phyloP scores from a whole-genome alignment of 2,797 vertebrate genomes.

The Rhinoraja longicauda region DNA sequence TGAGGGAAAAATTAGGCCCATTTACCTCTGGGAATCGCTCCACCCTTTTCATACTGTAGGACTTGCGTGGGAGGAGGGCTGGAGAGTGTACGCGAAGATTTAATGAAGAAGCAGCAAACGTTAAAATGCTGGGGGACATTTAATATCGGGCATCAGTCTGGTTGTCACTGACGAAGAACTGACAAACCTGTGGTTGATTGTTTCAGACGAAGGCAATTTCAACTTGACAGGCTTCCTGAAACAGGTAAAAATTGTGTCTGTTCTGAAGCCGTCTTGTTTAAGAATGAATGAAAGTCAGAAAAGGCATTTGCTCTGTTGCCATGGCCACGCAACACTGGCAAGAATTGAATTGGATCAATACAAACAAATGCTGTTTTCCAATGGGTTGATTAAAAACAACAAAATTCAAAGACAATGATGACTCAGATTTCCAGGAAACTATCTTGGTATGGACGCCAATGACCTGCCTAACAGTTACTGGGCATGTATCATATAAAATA shows the following conservation, averaged over 20 bases:
- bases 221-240: neutral
- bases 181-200: neutral
- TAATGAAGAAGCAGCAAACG: conserved; percentile 8
- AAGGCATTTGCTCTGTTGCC: neutral
- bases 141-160: neutral
- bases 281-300: neutral
- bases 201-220: conserved; percentile 28
- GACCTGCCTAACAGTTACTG: neutral
- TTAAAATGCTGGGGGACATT: neutral
- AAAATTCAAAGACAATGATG: neutral
- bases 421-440: neutral
- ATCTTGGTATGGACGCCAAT: neutral
- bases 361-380: neutral
- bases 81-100: neutral
- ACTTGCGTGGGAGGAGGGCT: neutral
- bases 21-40: neutral
- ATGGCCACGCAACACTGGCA: neutral
- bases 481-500: neutral
- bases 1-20: neutral
- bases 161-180: neutral
- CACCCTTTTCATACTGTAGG: neutral
- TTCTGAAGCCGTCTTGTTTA: neutral
- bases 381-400: neutral
- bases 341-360: neutral
- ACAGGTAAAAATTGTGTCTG: neutral